Evolutionary conservation across 2,113 vertebrate genomes (phyloP).

Genomic region (Gavialis gangeticus): DNA sequence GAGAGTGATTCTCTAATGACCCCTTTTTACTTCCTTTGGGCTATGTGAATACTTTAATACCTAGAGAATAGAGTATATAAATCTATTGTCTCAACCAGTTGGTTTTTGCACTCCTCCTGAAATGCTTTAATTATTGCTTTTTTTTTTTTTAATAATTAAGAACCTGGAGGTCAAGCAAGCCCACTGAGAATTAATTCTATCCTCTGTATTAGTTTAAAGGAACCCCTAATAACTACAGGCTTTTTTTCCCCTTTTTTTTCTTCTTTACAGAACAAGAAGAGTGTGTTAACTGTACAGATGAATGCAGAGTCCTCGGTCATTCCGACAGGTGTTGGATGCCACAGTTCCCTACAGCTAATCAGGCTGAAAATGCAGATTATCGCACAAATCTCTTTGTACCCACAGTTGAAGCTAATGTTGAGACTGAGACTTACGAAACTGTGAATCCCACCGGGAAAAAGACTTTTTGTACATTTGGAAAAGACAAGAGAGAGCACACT

Average conservation of each 20-base stretch:
- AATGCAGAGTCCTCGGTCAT: slow-evolving; percentile 98
- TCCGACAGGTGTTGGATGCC: slow-evolving; percentile 99
- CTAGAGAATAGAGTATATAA: slow-evolving; percentile 76
- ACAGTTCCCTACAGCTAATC: slow-evolving; percentile 93
- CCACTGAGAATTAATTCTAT: slow-evolving; percentile 42
- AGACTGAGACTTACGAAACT: slow-evolving; percentile 95
- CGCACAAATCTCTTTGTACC: slow-evolving; percentile 99
- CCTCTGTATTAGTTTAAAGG: slow-evolving; percentile 61
- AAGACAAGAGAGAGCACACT: slow-evolving; percentile 98
- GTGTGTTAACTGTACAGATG: slow-evolving; percentile 98
- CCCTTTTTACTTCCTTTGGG: slow-evolving; percentile 68
- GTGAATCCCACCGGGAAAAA: slow-evolving; percentile 98
- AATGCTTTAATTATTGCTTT: slow-evolving; percentile 80
- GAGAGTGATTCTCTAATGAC: slow-evolving; percentile 75
- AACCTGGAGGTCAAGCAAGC: slow-evolving; percentile 74
- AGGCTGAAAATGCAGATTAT: slow-evolving; percentile 97
- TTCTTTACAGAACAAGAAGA: slow-evolving; percentile 94
- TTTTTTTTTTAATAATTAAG: slow-evolving; percentile 77
- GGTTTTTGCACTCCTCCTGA: slow-evolving; percentile 77
- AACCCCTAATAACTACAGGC: slow-evolving; percentile 63
- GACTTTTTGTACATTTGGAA: slow-evolving; percentile 99
- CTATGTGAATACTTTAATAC: slow-evolving; percentile 69
- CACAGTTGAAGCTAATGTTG: slow-evolving; percentile 93
- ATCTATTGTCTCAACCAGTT: slow-evolving; percentile 72
- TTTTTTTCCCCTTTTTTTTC: slow-evolving; percentile 68